Evolutionary conservation across 92 coral and sea anemone genomes (phyloP).

Genomic region (Paragorgia papillata): DNA sequence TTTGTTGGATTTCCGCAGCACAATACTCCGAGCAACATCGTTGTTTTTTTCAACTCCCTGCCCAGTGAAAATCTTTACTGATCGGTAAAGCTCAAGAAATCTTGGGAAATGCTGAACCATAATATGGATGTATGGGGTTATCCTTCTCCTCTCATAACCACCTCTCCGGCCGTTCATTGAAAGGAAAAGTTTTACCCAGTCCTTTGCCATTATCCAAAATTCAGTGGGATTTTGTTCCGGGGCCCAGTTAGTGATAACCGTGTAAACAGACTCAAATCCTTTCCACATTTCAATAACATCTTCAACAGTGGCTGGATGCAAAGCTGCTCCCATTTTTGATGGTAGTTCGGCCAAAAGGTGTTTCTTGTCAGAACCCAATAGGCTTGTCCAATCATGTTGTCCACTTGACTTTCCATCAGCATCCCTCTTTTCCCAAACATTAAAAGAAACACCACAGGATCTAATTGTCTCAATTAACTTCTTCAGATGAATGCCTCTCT

Average conservation of each 20-base stretch:
- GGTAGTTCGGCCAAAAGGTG: conserved; percentile 41
- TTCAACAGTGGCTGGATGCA: conserved; percentile 26
- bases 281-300: conserved; percentile 21
- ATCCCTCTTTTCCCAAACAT: conserved; percentile 51
- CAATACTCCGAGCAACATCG: background rate
- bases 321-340: conserved; percentile 5
- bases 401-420: conserved; percentile 44
- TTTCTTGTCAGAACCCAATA: conserved; percentile 57
- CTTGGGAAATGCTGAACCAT: conserved; percentile 53
- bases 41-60: conserved; percentile 65
- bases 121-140: conserved; percentile 57
- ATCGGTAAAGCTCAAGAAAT: conserved; percentile 38
- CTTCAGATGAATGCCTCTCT: conserved; percentile 32
- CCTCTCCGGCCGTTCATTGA: too few species aligned
- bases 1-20: conserved; percentile 51
- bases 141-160: background rate
- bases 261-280: conserved; percentile 22
- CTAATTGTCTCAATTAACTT: conserved; percentile 29
- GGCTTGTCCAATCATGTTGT: conserved; percentile 47
- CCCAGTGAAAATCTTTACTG: conserved; percentile 58
- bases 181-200: too few species aligned
- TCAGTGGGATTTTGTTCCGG: too few species aligned
- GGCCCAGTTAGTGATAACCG: background rate
- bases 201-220: too few species aligned
- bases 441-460: conserved; percentile 53